phyloP scores from a whole-genome alignment of 2,888 invertebrate genomes.

The Lepeophtheirus nordmannii region DNA sequence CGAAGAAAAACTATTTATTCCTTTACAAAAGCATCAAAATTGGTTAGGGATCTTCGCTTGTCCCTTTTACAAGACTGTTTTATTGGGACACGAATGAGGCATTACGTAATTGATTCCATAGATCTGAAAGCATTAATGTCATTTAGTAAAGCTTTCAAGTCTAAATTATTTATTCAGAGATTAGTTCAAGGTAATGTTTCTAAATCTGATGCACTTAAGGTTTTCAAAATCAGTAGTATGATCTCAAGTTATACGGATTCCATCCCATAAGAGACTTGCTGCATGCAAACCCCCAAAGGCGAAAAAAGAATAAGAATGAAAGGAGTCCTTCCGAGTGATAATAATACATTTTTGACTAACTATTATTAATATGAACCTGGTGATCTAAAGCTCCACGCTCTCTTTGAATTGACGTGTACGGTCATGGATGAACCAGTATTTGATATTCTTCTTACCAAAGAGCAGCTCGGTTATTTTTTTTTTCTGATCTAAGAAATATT shows the following conservation, averaged over 20 bases:
- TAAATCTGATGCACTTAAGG: slow-evolving; percentile 44
- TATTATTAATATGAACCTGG: slow-evolving; percentile 64
- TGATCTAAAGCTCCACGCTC: slow-evolving; percentile 42
- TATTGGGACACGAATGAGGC: slow-evolving; percentile 6
- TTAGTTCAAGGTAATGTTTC: slow-evolving; percentile 60
- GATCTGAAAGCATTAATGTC: slow-evolving; percentile 11
- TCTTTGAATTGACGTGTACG: slow-evolving; percentile 53
- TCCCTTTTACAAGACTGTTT: slow-evolving; percentile 4
- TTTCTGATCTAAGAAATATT: slow-evolving; percentile 51
- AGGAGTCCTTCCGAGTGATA: slow-evolving; percentile 54
- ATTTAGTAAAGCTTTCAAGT: slow-evolving; percentile 26
- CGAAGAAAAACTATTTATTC: slow-evolving; percentile 51
- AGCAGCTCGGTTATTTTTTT: slow-evolving; percentile 75
- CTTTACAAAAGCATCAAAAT: slow-evolving; percentile 49
- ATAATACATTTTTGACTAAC: slow-evolving; percentile 65
- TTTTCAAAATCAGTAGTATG: slow-evolving; percentile 22
- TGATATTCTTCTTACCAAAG: slow-evolving; percentile 64
- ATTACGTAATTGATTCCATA: slow-evolving; percentile 6
- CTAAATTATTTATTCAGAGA: slow-evolving; percentile 51
- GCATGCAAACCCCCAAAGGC: slow-evolving; percentile 17
- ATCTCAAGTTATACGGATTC: neutral
- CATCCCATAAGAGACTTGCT: neutral
- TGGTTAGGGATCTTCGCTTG: slow-evolving; percentile 19
- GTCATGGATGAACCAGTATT: slow-evolving; percentile 76
- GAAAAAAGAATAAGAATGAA: slow-evolving; percentile 39